phyloP scores from a whole-genome alignment of 2,888 invertebrate species.

The Metacarcinus magister region DNA sequence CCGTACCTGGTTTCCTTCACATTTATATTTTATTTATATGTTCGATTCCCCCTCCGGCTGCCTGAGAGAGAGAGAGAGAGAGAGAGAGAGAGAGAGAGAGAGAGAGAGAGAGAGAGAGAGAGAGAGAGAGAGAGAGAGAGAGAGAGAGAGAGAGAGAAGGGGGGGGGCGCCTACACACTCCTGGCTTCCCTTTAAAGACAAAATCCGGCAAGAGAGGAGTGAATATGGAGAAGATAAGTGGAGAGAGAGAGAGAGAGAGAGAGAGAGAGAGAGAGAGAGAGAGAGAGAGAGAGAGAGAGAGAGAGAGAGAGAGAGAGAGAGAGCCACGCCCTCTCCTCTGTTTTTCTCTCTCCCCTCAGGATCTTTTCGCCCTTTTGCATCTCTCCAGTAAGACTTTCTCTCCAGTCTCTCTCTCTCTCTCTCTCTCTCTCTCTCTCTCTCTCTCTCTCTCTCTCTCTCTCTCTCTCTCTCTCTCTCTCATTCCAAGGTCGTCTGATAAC shows the following conservation, averaged over 20 bases:
- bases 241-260: background rate
- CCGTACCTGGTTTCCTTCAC: background rate
- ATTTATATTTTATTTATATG: background rate
- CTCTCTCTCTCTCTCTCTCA: background rate
- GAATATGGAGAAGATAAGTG: background rate
- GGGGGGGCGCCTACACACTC: slow-evolving; percentile 2
- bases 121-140: too few species aligned
- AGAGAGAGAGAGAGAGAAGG: background rate
- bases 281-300: background rate
- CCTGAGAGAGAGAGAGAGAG: too few species aligned
- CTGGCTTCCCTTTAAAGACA: background rate
- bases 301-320: background rate
- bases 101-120: background rate
- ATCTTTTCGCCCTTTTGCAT: background rate
- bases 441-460: slow-evolving; percentile 29
- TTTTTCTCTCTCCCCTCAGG: background rate
- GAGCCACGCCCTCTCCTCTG: background rate
- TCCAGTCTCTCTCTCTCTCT: background rate
- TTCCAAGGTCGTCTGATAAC: slow-evolving; percentile 22
- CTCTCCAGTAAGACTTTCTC: background rate
- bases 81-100: background rate
- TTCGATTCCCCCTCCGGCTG: background rate
- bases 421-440: background rate
- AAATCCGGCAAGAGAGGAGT: background rate
- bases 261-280: background rate